Evolutionary conservation across 2,113 vertebrate species (phyloP).

Genomic region (Heliornis fulica): DNA sequence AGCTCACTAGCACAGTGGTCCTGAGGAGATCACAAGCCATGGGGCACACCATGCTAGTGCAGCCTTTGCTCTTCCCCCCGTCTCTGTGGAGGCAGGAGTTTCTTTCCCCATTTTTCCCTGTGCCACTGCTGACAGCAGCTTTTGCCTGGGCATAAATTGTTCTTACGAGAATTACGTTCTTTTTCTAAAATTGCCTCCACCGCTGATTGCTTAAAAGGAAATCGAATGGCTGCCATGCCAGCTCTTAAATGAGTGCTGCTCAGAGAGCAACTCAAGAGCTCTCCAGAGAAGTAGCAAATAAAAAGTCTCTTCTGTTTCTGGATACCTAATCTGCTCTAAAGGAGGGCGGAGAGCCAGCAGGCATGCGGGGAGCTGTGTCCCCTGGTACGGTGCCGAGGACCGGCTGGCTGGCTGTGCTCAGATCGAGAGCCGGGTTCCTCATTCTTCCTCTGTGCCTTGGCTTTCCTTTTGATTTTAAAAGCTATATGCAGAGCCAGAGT

Average conservation of each 20-base stretch:
- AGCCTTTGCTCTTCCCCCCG: background rate
- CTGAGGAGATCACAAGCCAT: background rate
- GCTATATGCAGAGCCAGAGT: background rate
- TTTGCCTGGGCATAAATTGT: background rate
- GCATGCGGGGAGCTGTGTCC: background rate
- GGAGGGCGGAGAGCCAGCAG: background rate
- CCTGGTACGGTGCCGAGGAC: fast-evolving
- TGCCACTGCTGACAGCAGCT: background rate
- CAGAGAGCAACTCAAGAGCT: background rate
- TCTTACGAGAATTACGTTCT: background rate
- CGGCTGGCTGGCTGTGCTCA: background rate
- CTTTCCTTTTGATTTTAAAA: background rate
- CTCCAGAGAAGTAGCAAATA: conserved; percentile 25
- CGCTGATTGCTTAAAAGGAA: background rate
- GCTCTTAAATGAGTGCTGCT: background rate
- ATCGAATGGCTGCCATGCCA: background rate
- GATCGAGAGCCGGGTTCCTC: background rate
- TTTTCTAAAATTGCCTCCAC: background rate
- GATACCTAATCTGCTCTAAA: background rate
- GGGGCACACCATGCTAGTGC: fast-evolving
- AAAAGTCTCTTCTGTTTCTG: background rate
- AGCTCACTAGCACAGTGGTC: background rate
- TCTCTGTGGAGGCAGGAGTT: background rate
- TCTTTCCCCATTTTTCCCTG: background rate
- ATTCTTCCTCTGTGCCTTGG: background rate